Evolutionary conservation across 1,140 invertebrate genomes (phyloP), one percentile per base, ranked within the genome.

Genomic region (Apis dorsata): DNA sequence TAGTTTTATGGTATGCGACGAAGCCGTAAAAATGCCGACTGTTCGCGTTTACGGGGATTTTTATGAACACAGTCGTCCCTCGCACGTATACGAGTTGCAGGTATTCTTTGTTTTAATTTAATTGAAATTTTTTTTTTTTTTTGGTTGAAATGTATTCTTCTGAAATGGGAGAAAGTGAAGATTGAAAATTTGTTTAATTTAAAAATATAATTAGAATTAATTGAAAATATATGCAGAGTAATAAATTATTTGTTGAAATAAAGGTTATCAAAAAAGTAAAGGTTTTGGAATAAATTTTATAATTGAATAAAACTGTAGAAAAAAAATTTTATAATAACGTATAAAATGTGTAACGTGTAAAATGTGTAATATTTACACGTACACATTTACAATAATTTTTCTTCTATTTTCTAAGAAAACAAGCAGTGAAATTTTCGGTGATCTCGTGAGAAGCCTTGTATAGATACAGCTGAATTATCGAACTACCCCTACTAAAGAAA

Each of bases 401-500:
- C 8, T 44, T 8, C 21, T 5, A 17, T 13, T 53, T 70, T 24
- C 19, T 7, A 8, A 34, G 4, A 15, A 62, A 51, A 13, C 53
- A 11, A 73, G 19, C 49, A 57, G 9, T 2, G 71, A 73, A 44
- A 73, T 44, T 73, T 73, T 59, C 24, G 71, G 55, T 1, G 19
- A 59, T 59, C 28, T 11, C 10, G 24, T 24, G 28, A 57, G 71
- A 73, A 73, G 71, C 71, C 71, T 24, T 17, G 69, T 49, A n/a
- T 21, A 28, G 4, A 28, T 10, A 55, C 49, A 28, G 24, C 34
- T 13, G 15, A 57, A 73, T 17, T 34, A 57, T 57, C 19, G 28
- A 73, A 73, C 24, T 59, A 59, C 1, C 55, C 53, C 34, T 44
- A 44, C 34, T 9, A n/a, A 74, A 74, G 72, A 74, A 74, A 60